These are phyloP conservation scores for Tetramorium bicarinatum DNA, from an alignment of 2,888 invertebrate genomes.

Conservation along the genomic window DNA sequence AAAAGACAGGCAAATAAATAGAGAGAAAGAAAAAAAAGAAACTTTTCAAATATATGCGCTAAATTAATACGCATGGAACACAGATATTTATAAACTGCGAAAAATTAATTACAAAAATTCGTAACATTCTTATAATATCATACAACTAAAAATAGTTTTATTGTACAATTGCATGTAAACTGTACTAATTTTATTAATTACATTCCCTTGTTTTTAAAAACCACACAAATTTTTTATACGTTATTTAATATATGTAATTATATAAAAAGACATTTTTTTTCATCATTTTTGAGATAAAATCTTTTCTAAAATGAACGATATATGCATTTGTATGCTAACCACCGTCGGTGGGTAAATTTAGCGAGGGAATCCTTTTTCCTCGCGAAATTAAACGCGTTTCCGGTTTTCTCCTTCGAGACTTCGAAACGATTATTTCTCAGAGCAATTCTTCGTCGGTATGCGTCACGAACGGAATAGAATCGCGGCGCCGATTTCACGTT, in stretches of 20 bases:
- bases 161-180: background rate
- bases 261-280: conserved; percentile 4
- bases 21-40: background rate
- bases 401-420: conserved; percentile 11
- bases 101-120: background rate
- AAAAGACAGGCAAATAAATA: background rate
- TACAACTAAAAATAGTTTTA: background rate
- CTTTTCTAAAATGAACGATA: conserved; percentile 18
- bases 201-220: background rate
- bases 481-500: conserved; percentile 37
- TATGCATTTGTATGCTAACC: conserved; percentile 10
- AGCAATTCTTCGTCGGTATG: conserved; percentile 11
- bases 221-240: background rate
- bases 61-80: background rate
- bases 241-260: background rate
- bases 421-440: conserved; percentile 39
- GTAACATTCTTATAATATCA: background rate
- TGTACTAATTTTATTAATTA: conserved; percentile 1
- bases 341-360: conserved; percentile 4
- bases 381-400: conserved; percentile 34
- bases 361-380: background rate
- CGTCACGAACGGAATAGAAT: conserved; percentile 42
- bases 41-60: background rate
- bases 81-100: background rate
- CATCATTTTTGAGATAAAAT: background rate